A percentile compares a stretch with the other conserved stretches of the same genome.
These are phyloP conservation scores for Chiroxiphia lanceolata DNA, from an alignment of 2,797 vertebrate genomes.

Conservation along the genomic window DNA sequence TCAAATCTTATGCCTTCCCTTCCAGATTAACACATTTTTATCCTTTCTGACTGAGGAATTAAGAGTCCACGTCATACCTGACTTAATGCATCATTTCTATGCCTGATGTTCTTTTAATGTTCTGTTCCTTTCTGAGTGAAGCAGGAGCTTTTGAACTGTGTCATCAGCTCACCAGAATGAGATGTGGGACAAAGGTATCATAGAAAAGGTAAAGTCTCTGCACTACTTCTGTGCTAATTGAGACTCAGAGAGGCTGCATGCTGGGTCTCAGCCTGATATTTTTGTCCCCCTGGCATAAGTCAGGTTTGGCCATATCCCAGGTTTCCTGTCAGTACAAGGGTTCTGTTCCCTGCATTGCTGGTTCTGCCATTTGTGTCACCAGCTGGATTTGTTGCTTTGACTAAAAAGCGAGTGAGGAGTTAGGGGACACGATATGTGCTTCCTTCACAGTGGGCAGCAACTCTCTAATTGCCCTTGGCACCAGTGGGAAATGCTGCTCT, in stretches of 20 bases:
- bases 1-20: not conserved
- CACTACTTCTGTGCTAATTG: not conserved
- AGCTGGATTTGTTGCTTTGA: not conserved
- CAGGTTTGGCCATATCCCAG: not conserved
- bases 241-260: not conserved
- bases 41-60: not conserved
- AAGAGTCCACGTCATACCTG: not conserved
- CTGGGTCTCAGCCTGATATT: not conserved
- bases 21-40: not conserved
- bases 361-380: not conserved
- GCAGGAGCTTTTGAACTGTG: not conserved
- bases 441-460: not conserved
- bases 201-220: not conserved
- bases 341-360: not conserved
- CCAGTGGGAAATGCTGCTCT: fast-evolving
- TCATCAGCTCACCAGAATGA: not conserved
- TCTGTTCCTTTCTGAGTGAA: not conserved
- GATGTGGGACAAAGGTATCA: not conserved
- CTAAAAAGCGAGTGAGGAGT: not conserved
- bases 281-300: not conserved
- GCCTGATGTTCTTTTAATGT: not conserved
- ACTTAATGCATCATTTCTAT: not conserved
- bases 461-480: not conserved
- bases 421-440: fast-evolving
- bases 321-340: not conserved